Base-by-base conservation (phyloP, 2,888 invertebrate species). In the Ophion ellenae region DNA sequence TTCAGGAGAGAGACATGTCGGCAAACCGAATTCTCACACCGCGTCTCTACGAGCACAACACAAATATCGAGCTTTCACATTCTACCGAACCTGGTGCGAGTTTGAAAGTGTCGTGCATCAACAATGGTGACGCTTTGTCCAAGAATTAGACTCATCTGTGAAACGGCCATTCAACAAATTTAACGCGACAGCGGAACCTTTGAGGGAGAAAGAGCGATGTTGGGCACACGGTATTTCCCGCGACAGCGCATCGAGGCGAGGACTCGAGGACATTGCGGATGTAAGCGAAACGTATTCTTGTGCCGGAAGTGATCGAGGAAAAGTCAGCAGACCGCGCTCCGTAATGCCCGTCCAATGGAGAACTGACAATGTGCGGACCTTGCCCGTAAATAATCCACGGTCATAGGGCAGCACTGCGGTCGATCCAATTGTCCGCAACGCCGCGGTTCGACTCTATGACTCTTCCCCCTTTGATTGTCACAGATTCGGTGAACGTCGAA, bases 331-430 rank as follows among this genome's bases (percentile, higher is more conserved):
- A 75, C 81, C 83, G 76, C 63, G 73, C 81, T 64, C 84, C 74
- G 85, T 66, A 53, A 82, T 77, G 79, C 76, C 32, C 76, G 85
- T 61, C 76, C 59, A 61, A 61, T 45, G 28, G 73, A 81, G 47
- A 76, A 81, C 70, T 73, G 84, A 91, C 92, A 92, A 91, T 91
- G 83, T 85, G 86, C 75, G 36, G 70, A 85, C 84, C 88, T 85
- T 87, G 87, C 89, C 88, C 89, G 91, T 91, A 91, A 91, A 91
- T 89, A 91, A 90, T 88, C 86, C 88, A 87, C 69, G 85, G 89
- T 11, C 53, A 69, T 86, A 81, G 84, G 83, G 86, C 84, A 71
- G 81, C 69, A 83, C 63, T 83, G 76, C 69, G 81, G 83, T 81
- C 86, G 75, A 86, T 70, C 78, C 84, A 84, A 82, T 88, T 84